Base-by-base conservation (phyloP, 2,113 vertebrate genomes). In the Mastomys natalensis region DNA sequence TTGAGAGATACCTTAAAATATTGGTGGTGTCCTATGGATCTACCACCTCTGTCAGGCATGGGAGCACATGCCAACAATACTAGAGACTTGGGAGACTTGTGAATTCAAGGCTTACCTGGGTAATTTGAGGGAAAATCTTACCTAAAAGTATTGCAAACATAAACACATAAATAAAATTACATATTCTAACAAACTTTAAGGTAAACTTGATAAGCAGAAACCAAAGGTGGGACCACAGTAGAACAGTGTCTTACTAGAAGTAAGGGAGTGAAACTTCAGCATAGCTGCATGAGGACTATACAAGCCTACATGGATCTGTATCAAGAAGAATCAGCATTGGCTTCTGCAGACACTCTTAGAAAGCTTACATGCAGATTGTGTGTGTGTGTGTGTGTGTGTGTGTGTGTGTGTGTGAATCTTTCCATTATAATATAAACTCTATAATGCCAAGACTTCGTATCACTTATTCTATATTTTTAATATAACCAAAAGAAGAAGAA, bases 291-390 rank as follows among this genome's bases (percentile, higher is more conserved):
- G 17, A 66, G 37, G 1, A 80, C 17, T 29, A 29, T 3, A 7
- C 45, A 8, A 31, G 8, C 1, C 2, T n/a, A 19, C 5, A 12
- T 3, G 10, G 9, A 1, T 19, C 64, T 6, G 7, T 34, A 0
- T 31, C 26, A 34, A 19, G 12, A 4, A 66, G 2, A 16, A 3
- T 82, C 43, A 24, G 1, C 17, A 16, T 3, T n/a, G 24, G 4
- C 6, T 78, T 9, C 16, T 55, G 7, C 31, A 26, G 10, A 43
- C 2, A 13, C 19, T 43, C 1, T 53, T 29, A 72, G 43, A 5
- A 78, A 78, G 7, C 7, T 3, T 8, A 72, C 5, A 5, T n/a
- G 12, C 31, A 55, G 37, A 26, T 22, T 73, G 19, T 73, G 8
- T 40, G n/a, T 73, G 3, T 73, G n/a, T 72, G 37, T 72, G 2